Conservation (phyloP, 2,888 invertebrate species). For the Digitonthophagus gazella region DNA sequence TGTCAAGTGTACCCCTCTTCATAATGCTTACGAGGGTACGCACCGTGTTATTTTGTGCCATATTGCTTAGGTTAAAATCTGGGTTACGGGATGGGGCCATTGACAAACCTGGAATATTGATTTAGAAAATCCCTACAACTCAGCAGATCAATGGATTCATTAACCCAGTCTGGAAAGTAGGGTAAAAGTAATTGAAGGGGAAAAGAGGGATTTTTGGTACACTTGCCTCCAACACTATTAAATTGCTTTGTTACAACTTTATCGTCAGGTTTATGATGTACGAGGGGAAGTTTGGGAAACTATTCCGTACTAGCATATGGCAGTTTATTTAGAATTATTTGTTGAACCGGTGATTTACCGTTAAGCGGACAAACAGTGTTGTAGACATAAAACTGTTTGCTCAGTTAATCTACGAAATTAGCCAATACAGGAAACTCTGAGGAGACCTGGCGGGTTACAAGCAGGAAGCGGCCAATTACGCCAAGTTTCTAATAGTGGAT, state of each 20-base stretch:
- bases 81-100: too few relatives aligned
- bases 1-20: conserved; percentile 41
- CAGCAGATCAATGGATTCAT: not conserved
- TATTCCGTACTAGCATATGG: not conserved
- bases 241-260: not conserved
- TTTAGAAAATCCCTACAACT: not conserved
- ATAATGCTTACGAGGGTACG: conserved; percentile 15
- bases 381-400: not conserved
- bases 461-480: not conserved
- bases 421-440: not conserved
- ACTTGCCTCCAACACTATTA: not conserved
- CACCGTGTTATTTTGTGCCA: not conserved
- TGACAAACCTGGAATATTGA: too few relatives aligned
- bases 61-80: not conserved
- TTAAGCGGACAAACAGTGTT: not conserved
- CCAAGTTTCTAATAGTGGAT: not conserved
- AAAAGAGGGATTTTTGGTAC: not conserved
- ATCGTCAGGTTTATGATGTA: too few relatives aligned
- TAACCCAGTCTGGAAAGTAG: not conserved
- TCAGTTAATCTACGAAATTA: not conserved
- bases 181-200: not conserved
- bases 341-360: not conserved
- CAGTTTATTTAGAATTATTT: not conserved
- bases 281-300: not conserved
- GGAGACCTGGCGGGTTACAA: not conserved